A percentile compares a stretch with the other conserved stretches of the same genome.
These are phyloP conservation scores for Tachina fera DNA, from an alignment of 2,888 invertebrate genomes.

Conservation along the genomic window DNA sequence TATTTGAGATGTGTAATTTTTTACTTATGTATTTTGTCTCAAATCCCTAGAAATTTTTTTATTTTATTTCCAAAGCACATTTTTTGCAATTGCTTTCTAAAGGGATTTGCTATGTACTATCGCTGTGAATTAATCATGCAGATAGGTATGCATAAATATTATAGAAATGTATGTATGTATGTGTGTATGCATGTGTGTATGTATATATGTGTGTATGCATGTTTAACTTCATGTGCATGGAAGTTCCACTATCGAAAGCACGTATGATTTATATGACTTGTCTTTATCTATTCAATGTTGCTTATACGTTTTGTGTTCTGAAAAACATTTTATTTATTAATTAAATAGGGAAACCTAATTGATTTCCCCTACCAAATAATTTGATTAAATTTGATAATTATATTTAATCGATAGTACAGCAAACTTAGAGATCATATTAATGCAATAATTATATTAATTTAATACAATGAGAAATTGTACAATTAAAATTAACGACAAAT, in stretches of 20 bases:
- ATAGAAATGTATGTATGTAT: no score
- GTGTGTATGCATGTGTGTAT: no score
- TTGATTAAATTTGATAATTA: background rate
- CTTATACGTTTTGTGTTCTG: background rate
- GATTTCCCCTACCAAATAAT: background rate
- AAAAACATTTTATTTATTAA: background rate
- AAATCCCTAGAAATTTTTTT: background rate
- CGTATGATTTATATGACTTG: background rate
- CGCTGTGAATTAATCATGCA: conserved; percentile 2
- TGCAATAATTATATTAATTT: no score
- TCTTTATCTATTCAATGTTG: background rate
- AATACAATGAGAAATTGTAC: no score
- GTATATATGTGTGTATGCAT: no score
- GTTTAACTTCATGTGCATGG: background rate
- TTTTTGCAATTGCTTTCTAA: background rate
- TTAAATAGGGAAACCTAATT: background rate
- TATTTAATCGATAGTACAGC: background rate
- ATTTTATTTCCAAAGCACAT: background rate
- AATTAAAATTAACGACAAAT: no score
- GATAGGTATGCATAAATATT: no score
- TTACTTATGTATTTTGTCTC: background rate
- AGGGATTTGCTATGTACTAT: background rate
- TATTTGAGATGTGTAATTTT: background rate
- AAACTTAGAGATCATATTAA: background rate
- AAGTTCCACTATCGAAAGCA: background rate